Base-by-base conservation (phyloP, 2,888 invertebrate genomes). In the Amphipyra tragopoginis region DNA sequence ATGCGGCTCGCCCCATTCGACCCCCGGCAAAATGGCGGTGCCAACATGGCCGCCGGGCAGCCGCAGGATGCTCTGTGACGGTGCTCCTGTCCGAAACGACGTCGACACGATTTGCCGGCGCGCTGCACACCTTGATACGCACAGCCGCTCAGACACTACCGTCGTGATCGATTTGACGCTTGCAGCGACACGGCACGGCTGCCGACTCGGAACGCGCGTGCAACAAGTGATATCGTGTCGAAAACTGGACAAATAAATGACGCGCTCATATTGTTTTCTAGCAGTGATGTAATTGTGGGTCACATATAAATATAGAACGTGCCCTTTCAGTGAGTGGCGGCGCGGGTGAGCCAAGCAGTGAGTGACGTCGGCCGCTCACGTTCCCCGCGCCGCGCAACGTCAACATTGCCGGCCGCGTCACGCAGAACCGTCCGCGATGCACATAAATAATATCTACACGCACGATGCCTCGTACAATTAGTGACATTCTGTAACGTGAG, bases 21-120 rank as follows among this genome's bases (percentile, higher is more conserved):
- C 89, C 92, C 91, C 90, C 86, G 87, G 91, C 91, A 95, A 95
- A 92, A 95, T 95, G 95, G 95, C 95, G 93, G 91, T 88, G 88
- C 87, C 92, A 93, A 94, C 91, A 95, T 95, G 95, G 95, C 95
- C 91, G 94, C 93, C 94, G 91, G 92, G 92, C 92, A 92, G 93
- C 90, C 92, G 91, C 93, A 91, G 92, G 92, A 92, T 93, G 93
- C 90, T 91, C 89, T 88, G 89, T 88, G 87, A 87, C 90, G 88
- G 86, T 85, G 88, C 90, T 90, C 87, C 90, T 89, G 89, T 87
- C 89, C 90, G 89, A 90, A 89, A 88, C 91, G 86, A 87, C 90
- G 88, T 88, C 89, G 90, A 89, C 88, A 91, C 91, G 83, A 87
- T 89, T 86, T 86, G 80, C 86, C 87, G 85, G 82, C 86, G 87